Evolutionary conservation across 2,113 vertebrate genomes (phyloP), one percentile per base, ranked within the genome.

Genomic region (Lamprologus ornatipinnis): DNA sequence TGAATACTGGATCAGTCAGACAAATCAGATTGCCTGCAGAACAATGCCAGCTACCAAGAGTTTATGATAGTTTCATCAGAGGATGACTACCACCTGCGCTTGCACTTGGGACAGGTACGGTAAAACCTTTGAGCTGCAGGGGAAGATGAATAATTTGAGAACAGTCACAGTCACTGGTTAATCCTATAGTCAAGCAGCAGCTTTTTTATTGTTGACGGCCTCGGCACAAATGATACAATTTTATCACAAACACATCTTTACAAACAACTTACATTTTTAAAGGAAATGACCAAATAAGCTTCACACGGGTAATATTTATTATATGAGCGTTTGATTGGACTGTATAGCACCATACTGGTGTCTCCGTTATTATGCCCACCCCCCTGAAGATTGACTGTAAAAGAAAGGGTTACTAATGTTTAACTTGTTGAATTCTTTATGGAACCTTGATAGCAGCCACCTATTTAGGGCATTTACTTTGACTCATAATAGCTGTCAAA

Each of bases 401-500:
- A 87, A 89, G 58, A 89, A 83, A 65, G 90, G 26, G 88, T 85
- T 89, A 90, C 85, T 89, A 51, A 82, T 80, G 81, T 82, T 35
- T 14, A 42, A 80, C 81, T 86, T 45, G 13, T 53, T 84, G 86
- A 88, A 79, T 90, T 84, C 89, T 93, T 91, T 89, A 89, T 80
- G 51, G 83, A 73, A 82, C 80, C 23, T 83, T 85, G 84, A 89
- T 87, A 68, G 85, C 80, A 82, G 49, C 68, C 81, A 73, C 85
- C 85, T 86, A 88, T 94, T 93, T 92, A 83, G 65, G 63, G 58
- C 89, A 87, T 94, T 91, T 90, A 83, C 85, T 87, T 93, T 54
- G 78, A 92, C 88, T 93, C 91, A 88, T 93, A 92, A 92, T 91
- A 87, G 91, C 87, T 86, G 89, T 92, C 93, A 86, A 7, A 37